Percentiles rank a stretch among this genome's conserved stretches.
Conservation (phyloP, 2,888 invertebrate species). For the Zhengitettix transpicula region DNA sequence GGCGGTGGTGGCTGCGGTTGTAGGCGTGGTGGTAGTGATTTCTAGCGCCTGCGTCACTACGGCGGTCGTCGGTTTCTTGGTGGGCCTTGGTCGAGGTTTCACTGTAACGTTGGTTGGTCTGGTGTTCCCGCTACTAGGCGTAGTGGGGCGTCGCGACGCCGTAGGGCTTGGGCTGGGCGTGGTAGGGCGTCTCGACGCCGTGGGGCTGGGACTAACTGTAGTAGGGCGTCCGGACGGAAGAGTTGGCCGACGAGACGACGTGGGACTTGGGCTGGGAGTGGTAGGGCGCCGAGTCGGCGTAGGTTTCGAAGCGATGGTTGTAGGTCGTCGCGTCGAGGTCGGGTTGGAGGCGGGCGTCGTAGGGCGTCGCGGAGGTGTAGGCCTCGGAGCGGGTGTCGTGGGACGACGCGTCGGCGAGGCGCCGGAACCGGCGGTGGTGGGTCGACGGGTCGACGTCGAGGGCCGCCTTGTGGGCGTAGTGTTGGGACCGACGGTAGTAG, state of each 20-base stretch:
- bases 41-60: slow-evolving; percentile 11
- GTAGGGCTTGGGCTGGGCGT: too few species aligned
- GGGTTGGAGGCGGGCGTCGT: slow-evolving; percentile 16
- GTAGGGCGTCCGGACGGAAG: too few species aligned
- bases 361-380: slow-evolving; percentile 10
- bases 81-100: slow-evolving; percentile 5
- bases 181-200: too few species aligned
- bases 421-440: slow-evolving; percentile 13
- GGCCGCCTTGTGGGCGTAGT: not conserved
- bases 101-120: too few species aligned
- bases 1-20: not conserved
- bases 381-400: slow-evolving; percentile 11
- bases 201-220: too few species aligned
- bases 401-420: slow-evolving; percentile 8
- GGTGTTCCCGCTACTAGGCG: too few species aligned
- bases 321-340: slow-evolving; percentile 15
- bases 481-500: slow-evolving; percentile 14
- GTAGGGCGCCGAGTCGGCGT: not conserved
- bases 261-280: slow-evolving; percentile 8
- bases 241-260: not conserved
- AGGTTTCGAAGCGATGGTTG: not conserved
- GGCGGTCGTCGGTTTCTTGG: slow-evolving; percentile 16
- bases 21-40: not conserved
- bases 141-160: too few species aligned
- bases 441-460: slow-evolving; percentile 4